Evolutionary conservation across 2,888 invertebrate genomes (phyloP), one percentile per base, ranked within the genome.

Genomic region (Lymantria dispar): DNA sequence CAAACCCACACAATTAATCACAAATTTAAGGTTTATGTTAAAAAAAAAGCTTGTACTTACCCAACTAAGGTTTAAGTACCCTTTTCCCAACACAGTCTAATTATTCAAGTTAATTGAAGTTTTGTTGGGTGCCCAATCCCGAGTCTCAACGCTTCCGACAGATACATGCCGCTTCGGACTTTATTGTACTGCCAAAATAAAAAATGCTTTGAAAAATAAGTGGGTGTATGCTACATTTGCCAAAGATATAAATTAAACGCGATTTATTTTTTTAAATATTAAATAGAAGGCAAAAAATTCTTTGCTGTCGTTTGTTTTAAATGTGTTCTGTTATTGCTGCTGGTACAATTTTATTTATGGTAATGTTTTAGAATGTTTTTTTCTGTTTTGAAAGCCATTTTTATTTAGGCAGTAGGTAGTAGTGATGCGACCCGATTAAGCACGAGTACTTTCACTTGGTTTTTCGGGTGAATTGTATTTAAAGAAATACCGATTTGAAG

Each of bases 21-120:
- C 3, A 2, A 3, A 22, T 22, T 22, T 22, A 22, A 22, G 22
- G 22, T 22, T 22, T 22, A 22, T 22, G 22, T 22, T 22, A 22
- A 22, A 22, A 22, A 22, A 22, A 22, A 22, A 22, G 22, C 22
- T 22, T 22, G 22, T 63, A 56, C 62, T 65, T 71, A 72, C 66
- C 8, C 41, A 46, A 51, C 50, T 55, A 52, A 51, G 63, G 52
- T 62, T 55, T 62, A 67, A 71, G 62, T 59, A 58, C 58, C 50
- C 54, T 54, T 52, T 45, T 51, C 58, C 41, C 36, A 30, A 46
- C 52, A 60, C 62, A 64, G 48, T 62, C 63, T 74, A 78, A 80
- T 79, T 77, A 78, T 74, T 76, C 74, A 70, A 72, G 57, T 72
- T 76, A 79, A 76, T 78, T 76, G 76, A 74, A 77, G 68, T 72